phyloP scores from a whole-genome alignment of 2,797 vertebrate species.

The Limnodromus scolopaceus region DNA sequence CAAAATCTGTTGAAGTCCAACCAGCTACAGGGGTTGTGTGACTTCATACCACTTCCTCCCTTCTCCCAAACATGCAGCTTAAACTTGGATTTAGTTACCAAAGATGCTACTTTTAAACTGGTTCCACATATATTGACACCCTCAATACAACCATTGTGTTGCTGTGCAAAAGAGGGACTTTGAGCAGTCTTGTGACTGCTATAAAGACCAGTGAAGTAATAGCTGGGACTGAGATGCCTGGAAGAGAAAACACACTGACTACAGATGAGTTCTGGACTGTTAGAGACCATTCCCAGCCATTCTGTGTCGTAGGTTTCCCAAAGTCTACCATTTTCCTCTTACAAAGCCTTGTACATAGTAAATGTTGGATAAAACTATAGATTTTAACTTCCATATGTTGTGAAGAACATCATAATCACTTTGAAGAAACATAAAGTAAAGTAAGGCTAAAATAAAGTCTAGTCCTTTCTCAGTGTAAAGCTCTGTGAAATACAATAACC shows the following conservation, averaged over 20 bases:
- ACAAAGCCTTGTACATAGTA: neutral
- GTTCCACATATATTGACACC: neutral
- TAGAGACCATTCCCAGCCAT: neutral
- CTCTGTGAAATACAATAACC: neutral
- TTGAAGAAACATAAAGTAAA: neutral
- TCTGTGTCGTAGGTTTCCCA: neutral
- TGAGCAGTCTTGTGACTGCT: neutral
- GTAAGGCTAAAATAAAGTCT: neutral
- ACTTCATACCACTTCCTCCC: neutral
- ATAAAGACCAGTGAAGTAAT: neutral
- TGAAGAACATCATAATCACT: neutral
- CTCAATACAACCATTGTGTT: rapidly evolving
- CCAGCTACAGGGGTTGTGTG: neutral
- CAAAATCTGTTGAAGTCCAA: rapidly evolving
- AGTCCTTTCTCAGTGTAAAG: neutral
- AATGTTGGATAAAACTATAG: neutral
- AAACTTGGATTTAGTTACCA: neutral
- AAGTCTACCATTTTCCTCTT: neutral
- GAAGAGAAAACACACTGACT: neutral
- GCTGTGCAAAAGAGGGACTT: neutral
- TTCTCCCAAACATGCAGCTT: neutral
- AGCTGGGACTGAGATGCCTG: neutral
- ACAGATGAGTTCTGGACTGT: neutral
- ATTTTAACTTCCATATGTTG: neutral
- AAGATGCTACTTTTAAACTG: neutral